A percentile compares a stretch with the other conserved stretches of the same genome.
Conservation (phyloP, 2,888 invertebrate genomes). For the Drosophila bunnanda region DNA sequence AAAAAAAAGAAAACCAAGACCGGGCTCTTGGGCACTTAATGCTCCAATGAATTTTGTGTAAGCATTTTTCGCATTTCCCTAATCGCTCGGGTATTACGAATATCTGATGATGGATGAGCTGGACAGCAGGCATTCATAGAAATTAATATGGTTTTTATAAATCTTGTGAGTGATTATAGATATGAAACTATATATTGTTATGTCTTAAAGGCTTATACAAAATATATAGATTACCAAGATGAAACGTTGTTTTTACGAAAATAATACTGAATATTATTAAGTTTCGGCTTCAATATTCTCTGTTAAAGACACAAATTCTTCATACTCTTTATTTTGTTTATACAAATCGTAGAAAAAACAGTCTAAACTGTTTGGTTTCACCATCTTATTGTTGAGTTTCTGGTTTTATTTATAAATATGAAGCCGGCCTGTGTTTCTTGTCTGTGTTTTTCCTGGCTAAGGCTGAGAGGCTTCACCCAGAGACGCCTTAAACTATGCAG, state of each 20-base stretch:
- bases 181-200: neutral
- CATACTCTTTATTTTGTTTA: neutral
- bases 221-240: neutral
- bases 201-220: neutral
- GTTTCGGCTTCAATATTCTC: too few relatives aligned
- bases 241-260: too few relatives aligned
- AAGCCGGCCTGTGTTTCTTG: neutral
- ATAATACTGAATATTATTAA: too few relatives aligned
- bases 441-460: neutral
- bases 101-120: slow-evolving; percentile 24
- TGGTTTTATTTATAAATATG: slow-evolving; percentile 24
- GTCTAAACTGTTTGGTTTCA: neutral
- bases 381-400: slow-evolving; percentile 2
- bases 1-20: neutral
- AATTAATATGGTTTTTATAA: neutral
- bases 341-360: neutral
- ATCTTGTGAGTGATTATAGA: neutral
- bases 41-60: slow-evolving; percentile 66
- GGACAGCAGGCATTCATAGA: neutral
- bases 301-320: neutral
- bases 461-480: neutral
- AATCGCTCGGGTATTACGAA: slow-evolving; percentile 32
- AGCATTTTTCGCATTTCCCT: slow-evolving; percentile 48
- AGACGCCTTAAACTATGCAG: slow-evolving; percentile 65
- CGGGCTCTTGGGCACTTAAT: slow-evolving; percentile 48